Evolutionary conservation across 2,113 vertebrate genomes (phyloP).

Genomic region (Chrysemys picta): DNA sequence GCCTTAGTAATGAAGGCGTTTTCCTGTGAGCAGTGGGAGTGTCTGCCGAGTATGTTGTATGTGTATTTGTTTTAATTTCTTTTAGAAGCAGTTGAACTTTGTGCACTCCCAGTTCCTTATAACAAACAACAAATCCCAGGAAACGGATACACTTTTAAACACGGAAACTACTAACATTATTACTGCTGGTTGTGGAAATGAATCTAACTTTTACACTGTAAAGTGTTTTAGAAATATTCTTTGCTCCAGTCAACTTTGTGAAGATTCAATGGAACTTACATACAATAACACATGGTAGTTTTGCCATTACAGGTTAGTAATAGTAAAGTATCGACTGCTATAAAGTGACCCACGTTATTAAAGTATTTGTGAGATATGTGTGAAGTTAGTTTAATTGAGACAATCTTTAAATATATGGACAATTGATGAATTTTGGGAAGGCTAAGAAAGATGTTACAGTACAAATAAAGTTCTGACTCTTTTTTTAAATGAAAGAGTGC

Average conservation of each 20-base stretch:
- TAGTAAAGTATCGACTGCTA: not conserved
- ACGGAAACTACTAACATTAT: not conserved
- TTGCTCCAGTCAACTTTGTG: not conserved
- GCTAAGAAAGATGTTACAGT: not conserved
- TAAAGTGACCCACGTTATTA: not conserved
- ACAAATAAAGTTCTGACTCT: not conserved
- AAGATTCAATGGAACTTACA: not conserved
- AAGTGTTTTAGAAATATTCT: not conserved
- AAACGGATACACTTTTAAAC: not conserved
- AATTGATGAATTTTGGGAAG: not conserved
- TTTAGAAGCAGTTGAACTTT: constrained; percentile 58
- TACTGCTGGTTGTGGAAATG: not conserved
- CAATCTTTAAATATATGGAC: not conserved
- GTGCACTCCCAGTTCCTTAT: constrained; percentile 30
- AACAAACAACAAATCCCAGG: not conserved
- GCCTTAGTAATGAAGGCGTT: not conserved
- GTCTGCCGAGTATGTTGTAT: not conserved
- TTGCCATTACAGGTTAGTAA: not conserved
- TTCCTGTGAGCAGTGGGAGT: constrained; percentile 33
- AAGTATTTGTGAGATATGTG: not conserved
- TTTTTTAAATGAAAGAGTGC: accelerated
- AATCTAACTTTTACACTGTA: accelerated
- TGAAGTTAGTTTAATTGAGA: not conserved
- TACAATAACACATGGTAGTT: accelerated
- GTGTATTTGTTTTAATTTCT: constrained; percentile 26